Evolutionary conservation across 2,888 invertebrate species (phyloP).

Genomic region (Aporophyla nigra): DNA sequence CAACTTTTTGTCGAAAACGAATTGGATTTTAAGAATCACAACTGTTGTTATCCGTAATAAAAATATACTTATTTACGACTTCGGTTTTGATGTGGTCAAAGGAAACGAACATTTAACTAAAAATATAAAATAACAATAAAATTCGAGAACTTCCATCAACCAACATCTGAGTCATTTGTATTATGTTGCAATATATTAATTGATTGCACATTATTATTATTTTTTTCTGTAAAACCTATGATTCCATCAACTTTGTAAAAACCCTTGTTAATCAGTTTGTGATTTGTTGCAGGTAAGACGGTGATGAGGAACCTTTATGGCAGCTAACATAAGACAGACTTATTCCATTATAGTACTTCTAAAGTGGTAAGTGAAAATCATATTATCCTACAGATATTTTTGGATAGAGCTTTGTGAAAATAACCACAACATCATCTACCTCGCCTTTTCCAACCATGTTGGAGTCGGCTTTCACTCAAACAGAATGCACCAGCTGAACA

Average conservation of each 20-base stretch:
- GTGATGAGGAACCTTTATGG: slow-evolving; percentile 8
- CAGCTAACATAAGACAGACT: not conserved
- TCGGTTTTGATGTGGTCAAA: not conserved
- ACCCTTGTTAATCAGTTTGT: slow-evolving; percentile 37
- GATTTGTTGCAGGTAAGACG: slow-evolving; percentile 64
- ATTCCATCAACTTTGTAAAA: slow-evolving; percentile 27
- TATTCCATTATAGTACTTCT: not conserved
- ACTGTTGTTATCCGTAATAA: slow-evolving; percentile 28
- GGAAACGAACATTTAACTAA: not conserved
- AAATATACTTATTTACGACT: slow-evolving; percentile 1
- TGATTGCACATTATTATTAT: slow-evolving; percentile 14
- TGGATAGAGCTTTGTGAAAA: not conserved
- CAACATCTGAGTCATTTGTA: slow-evolving; percentile 9
- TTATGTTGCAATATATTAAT: slow-evolving; percentile 14
- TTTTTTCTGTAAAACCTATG: slow-evolving; percentile 36
- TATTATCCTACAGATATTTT: not conserved
- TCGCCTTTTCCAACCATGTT: too few species aligned
- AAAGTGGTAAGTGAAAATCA: slow-evolving; percentile 33
- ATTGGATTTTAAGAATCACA: slow-evolving; percentile 27
- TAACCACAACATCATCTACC: too few species aligned
- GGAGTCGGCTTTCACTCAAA: too few species aligned
- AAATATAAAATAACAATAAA: not conserved
- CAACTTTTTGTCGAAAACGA: not conserved
- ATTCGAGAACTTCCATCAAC: not conserved
- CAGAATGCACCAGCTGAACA: too few species aligned